phyloP scores from a whole-genome alignment of 2,113 vertebrate species.

The Nasalis larvatus region DNA sequence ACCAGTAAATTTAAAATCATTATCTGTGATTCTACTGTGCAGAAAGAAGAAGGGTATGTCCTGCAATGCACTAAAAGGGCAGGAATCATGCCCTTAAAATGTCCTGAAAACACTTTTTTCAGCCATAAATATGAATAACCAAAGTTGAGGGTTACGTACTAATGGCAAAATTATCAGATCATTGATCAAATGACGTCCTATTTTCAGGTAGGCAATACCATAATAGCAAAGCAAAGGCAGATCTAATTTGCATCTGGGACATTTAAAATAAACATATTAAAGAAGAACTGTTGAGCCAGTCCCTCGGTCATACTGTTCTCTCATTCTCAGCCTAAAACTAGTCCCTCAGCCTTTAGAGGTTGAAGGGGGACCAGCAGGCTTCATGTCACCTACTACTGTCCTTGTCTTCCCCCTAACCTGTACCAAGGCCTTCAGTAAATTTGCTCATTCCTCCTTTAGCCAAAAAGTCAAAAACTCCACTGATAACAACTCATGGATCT shows the following conservation, averaged over 20 bases:
- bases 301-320: background rate
- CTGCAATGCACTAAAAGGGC: background rate
- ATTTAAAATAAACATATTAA: constrained; percentile 7
- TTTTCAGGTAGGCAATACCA: background rate
- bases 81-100: constrained; percentile 35
- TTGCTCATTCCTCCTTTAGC: rapidly evolving
- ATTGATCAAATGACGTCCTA: background rate
- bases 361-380: background rate
- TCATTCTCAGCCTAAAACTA: background rate
- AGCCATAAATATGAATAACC: background rate
- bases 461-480: background rate
- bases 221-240: background rate
- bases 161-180: constrained; percentile 17
- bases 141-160: background rate
- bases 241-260: background rate
- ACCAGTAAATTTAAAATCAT: background rate
- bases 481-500: background rate
- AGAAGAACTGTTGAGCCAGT: background rate
- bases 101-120: background rate
- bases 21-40: background rate
- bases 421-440: background rate
- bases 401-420: background rate
- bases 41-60: background rate
- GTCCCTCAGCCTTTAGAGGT: background rate
- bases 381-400: background rate